Percentiles rank a stretch among this genome's conserved stretches.
These are phyloP conservation scores for Anneissia japonica DNA, from an alignment of 35 echinoderm and acorn worm genomes.

Conservation along the genomic window DNA sequence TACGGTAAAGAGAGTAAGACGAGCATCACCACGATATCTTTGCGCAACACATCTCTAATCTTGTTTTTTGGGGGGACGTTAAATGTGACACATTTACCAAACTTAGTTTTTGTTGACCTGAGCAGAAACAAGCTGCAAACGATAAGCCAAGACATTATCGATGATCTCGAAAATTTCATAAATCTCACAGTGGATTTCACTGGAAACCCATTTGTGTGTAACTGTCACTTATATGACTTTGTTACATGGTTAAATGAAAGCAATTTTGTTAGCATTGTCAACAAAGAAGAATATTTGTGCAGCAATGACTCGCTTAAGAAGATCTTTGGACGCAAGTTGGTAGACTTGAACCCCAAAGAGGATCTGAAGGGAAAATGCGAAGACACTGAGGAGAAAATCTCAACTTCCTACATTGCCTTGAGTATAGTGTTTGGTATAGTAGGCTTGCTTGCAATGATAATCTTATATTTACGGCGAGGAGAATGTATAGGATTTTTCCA, in stretches of 20 bases:
- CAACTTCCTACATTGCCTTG: background rate
- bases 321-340: background rate
- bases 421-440: background rate
- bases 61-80: background rate
- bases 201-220: background rate
- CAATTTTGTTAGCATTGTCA: background rate
- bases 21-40: background rate
- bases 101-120: background rate
- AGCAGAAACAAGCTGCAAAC: background rate
- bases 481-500: background rate
- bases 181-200: background rate
- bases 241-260: background rate
- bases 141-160: background rate
- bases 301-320: background rate
- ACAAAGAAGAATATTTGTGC: background rate
- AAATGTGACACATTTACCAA: background rate
- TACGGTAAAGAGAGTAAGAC: background rate
- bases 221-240: background rate
- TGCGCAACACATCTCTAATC: background rate
- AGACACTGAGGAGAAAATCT: background rate
- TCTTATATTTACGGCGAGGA: background rate
- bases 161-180: background rate
- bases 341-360: background rate
- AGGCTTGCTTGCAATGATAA: background rate
- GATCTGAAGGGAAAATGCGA: background rate